A percentile compares a stretch with the other conserved stretches of the same genome.
Conservation (phyloP, 2,797 vertebrate species). For the Steatocranus sp. region DNA sequence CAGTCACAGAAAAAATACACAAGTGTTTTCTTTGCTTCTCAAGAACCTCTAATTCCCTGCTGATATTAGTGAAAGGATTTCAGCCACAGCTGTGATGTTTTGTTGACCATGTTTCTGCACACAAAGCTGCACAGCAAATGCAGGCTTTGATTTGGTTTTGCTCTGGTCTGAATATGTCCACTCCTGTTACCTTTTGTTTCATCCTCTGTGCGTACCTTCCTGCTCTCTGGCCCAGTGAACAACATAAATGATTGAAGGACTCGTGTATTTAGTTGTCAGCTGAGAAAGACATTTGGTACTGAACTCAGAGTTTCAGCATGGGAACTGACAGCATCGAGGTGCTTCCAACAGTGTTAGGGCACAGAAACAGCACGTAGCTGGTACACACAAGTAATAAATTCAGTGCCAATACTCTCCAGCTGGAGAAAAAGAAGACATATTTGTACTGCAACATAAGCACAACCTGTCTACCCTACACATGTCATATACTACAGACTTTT, state of each 20-base stretch:
- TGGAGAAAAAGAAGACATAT: background rate
- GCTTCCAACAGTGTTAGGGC: background rate
- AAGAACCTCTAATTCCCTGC: background rate
- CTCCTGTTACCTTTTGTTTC: slow-evolving; percentile 34
- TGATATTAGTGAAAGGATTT: background rate
- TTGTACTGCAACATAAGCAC: background rate
- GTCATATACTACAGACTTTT: background rate
- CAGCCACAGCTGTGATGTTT: background rate
- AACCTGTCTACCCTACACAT: background rate
- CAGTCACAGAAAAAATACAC: background rate
- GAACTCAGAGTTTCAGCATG: slow-evolving; percentile 19
- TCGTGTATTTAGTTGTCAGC: slow-evolving; percentile 47
- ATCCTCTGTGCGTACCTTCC: slow-evolving; percentile 12
- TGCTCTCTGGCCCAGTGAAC: slow-evolving; percentile 39
- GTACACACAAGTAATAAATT: background rate
- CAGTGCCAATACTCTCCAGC: background rate
- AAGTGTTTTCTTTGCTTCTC: background rate
- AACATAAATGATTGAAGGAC: slow-evolving; percentile 52
- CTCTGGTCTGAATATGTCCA: slow-evolving; percentile 46
- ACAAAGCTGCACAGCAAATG: background rate
- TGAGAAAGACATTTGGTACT: slow-evolving; percentile 37
- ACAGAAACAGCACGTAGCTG: background rate
- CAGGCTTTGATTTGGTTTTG: slow-evolving; percentile 9
- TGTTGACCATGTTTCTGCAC: background rate
- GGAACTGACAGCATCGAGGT: slow-evolving; percentile 15